A percentile compares a stretch with the other conserved stretches of the same genome.
Evolutionary conservation across 2,888 invertebrate species (phyloP).

Genomic region (Melitaea athalia): DNA sequence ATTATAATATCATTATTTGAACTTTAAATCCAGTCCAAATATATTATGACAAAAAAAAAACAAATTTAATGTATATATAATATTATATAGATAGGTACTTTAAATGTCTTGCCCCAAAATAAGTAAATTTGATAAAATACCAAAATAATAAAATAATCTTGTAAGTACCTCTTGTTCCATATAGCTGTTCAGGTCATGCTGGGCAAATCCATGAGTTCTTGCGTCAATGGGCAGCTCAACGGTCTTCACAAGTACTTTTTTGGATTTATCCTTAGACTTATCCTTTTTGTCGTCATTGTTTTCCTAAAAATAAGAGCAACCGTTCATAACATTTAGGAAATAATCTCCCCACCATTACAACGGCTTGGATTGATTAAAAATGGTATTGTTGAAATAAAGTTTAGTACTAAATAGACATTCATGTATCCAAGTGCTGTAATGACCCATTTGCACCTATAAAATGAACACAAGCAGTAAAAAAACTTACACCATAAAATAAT

Average conservation of each 20-base stretch:
- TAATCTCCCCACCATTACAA: conserved; percentile 67
- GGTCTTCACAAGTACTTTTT: conserved; percentile 90
- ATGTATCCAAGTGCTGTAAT: conserved; percentile 64
- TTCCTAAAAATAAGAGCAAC: conserved; percentile 73
- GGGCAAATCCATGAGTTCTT: conserved; percentile 87
- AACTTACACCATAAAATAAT: conserved; percentile 42
- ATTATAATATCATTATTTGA: not conserved
- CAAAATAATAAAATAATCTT: conserved; percentile 12
- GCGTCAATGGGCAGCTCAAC: conserved; percentile 92
- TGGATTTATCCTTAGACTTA: conserved; percentile 82
- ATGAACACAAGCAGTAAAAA: conserved; percentile 45
- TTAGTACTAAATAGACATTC: conserved; percentile 4
- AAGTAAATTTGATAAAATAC: too few species aligned
- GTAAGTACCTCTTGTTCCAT: conserved; percentile 89
- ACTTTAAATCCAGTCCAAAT: not conserved
- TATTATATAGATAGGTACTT: too few species aligned
- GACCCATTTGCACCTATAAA: conserved; percentile 77
- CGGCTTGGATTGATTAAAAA: conserved; percentile 51
- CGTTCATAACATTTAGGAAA: conserved; percentile 58
- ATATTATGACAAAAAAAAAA: not conserved
- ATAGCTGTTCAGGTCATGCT: conserved; percentile 87
- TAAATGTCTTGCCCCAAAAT: too few species aligned
- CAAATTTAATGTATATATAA: not conserved
- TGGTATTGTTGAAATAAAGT: not conserved
- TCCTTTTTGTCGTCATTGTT: conserved; percentile 84